Conservation (phyloP, 2,113 vertebrate species). For the Oryzias curvinotus region DNA sequence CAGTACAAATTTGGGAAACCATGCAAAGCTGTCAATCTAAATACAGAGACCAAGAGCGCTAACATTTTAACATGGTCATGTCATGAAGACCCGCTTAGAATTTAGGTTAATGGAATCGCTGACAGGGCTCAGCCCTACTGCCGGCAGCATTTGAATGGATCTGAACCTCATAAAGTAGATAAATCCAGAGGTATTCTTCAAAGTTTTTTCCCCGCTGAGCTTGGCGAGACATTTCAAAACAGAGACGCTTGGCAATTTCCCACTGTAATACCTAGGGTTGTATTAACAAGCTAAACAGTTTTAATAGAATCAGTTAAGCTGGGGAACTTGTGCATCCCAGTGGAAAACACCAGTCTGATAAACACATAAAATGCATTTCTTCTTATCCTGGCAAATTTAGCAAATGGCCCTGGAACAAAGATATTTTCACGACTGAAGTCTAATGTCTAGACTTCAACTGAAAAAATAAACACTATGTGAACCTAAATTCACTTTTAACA, state of each 20-base stretch:
- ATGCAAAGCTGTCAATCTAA: constrained; percentile 45
- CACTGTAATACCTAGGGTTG: constrained; percentile 40
- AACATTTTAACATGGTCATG: constrained; percentile 68
- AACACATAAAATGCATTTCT: constrained; percentile 47
- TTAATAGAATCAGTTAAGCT: constrained; percentile 51
- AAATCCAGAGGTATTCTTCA: constrained; percentile 69
- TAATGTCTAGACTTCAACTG: constrained; percentile 43
- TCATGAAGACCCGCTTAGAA: constrained; percentile 54
- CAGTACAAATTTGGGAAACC: constrained; percentile 42
- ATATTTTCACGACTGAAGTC: constrained; percentile 30
- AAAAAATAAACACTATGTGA: background rate
- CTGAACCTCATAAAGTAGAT: constrained; percentile 64
- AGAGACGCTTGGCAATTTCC: constrained; percentile 42
- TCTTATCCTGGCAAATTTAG: constrained; percentile 18
- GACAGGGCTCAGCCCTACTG: constrained; percentile 65
- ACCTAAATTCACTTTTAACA: constrained; percentile 1
- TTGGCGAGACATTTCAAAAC: constrained; percentile 43
- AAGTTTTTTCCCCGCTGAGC: constrained; percentile 54
- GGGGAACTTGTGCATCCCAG: constrained; percentile 31
- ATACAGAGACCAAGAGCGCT: constrained; percentile 58
- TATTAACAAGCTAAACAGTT: constrained; percentile 48
- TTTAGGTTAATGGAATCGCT: constrained; percentile 73
- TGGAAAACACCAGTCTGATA: constrained; percentile 39
- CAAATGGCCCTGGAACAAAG: constrained; percentile 18
- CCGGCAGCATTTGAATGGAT: constrained; percentile 60